Evolutionary conservation across 2,888 invertebrate genomes (phyloP).

Genomic region (Tanypteryx hageni): DNA sequence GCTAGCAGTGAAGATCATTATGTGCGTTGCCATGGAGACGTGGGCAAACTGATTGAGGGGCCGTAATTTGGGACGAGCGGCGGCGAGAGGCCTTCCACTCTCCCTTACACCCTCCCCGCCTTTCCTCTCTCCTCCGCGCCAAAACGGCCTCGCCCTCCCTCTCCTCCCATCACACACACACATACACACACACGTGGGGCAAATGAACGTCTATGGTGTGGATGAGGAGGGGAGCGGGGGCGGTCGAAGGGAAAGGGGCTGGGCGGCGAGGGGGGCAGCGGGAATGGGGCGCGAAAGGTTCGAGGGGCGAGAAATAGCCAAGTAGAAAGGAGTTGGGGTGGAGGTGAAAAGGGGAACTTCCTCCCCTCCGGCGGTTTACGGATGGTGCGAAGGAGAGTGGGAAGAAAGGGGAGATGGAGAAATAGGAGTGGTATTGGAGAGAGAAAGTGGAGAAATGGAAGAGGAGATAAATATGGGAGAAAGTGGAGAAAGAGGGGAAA

Average conservation of each 20-base stretch:
- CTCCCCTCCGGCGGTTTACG: too few relatives aligned
- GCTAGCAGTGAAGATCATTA: slow-evolving; percentile 65
- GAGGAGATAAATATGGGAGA: neutral
- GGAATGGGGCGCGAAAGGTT: neutral
- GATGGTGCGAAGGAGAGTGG: neutral
- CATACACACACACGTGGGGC: neutral
- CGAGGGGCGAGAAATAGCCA: too few relatives aligned
- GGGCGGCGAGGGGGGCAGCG: neutral
- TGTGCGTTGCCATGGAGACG: slow-evolving; percentile 66
- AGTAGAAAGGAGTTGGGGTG: too few relatives aligned
- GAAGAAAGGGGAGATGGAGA: neutral
- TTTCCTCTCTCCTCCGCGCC: neutral
- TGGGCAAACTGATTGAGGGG: slow-evolving; percentile 60
- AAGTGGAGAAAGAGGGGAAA: neutral
- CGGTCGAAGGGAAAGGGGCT: neutral
- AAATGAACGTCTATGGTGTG: neutral
- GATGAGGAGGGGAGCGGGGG: neutral
- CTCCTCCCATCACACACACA: neutral
- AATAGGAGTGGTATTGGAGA: neutral
- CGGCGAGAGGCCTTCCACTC: slow-evolving; percentile 17
- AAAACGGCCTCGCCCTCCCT: neutral
- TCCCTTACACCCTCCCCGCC: neutral
- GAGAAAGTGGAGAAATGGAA: neutral
- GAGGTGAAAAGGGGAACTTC: too few relatives aligned
- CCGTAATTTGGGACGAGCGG: slow-evolving; percentile 59